Conservation (phyloP, 2,797 vertebrate species). For the Valencia hispanica region DNA sequence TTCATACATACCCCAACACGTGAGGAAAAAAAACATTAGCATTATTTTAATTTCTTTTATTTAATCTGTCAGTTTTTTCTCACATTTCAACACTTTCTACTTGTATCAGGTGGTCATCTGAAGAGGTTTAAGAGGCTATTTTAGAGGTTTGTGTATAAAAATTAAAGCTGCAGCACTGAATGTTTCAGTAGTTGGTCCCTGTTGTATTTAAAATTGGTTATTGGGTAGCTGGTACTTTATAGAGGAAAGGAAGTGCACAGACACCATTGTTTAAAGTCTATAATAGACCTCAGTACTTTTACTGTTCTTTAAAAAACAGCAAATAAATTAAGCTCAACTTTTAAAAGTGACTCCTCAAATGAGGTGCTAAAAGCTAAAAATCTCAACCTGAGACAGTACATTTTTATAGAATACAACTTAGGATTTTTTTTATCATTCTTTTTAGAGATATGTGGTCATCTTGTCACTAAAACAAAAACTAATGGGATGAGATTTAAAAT, state of each 20-base stretch:
- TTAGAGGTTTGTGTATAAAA: constrained; percentile 48
- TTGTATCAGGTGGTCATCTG: constrained; percentile 8
- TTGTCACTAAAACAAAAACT: not conserved
- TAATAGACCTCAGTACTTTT: not conserved
- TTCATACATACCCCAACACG: not conserved
- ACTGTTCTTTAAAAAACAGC: not conserved
- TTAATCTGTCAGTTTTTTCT: not conserved
- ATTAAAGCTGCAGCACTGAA: constrained; percentile 45
- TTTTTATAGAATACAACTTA: not conserved
- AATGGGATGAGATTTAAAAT: not conserved
- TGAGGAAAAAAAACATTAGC: not conserved
- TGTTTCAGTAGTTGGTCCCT: constrained; percentile 52
- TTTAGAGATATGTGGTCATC: not conserved
- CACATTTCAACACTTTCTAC: not conserved
- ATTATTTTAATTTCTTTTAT: not conserved
- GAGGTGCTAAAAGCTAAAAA: constrained; percentile 6
- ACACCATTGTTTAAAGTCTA: constrained; percentile 6
- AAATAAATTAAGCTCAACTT: constrained; percentile 1
- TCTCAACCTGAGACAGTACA: not conserved
- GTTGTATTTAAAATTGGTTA: constrained; percentile 37
- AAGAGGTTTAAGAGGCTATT: constrained; percentile 8
- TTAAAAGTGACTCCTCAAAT: not conserved
- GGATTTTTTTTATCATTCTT: not conserved
- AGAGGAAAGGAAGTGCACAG: constrained; percentile 8
- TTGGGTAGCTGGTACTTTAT: constrained; percentile 24